Conservation (phyloP, 2,888 invertebrate genomes). For the Vanessa cardui region DNA sequence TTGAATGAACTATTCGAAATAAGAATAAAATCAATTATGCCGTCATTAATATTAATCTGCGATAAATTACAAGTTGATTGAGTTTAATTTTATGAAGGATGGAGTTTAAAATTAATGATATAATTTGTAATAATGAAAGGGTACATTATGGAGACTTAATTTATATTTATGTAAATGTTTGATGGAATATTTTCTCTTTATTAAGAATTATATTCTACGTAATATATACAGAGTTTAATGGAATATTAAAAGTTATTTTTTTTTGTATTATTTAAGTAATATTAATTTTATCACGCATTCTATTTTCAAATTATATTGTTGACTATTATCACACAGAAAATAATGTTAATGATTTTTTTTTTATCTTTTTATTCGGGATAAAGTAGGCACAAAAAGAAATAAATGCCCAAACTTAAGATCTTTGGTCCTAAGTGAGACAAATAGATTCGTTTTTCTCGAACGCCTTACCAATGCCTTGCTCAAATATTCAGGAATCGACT, state of each 20-base stretch:
- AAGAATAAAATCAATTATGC: constrained; percentile 2
- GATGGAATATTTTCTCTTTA: no score
- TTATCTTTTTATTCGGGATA: no score
- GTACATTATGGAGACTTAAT: no score
- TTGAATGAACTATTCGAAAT: neutral
- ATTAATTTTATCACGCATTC: no score
- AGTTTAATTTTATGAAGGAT: neutral
- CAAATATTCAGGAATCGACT: constrained; percentile 24
- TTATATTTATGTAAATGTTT: no score
- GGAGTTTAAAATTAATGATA: neutral
- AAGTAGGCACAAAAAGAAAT: neutral
- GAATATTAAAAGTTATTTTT: no score
- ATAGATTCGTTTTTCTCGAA: constrained; percentile 38
- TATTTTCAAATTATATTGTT: no score
- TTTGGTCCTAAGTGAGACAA: constrained; percentile 33
- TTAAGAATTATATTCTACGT: no score
- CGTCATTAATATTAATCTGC: neutral
- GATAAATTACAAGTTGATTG: neutral
- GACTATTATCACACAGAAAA: no score
- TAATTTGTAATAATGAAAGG: neutral
- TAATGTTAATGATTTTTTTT: no score
- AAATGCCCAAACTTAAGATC: neutral
- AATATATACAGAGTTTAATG: no score
- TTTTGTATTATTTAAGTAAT: no score
- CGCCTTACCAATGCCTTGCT: constrained; percentile 32